Evolutionary conservation across 1,140 invertebrate species (phyloP), one percentile per base, ranked within the genome.

Genomic region (Pachyrhynchus sulphureomaculatus): DNA sequence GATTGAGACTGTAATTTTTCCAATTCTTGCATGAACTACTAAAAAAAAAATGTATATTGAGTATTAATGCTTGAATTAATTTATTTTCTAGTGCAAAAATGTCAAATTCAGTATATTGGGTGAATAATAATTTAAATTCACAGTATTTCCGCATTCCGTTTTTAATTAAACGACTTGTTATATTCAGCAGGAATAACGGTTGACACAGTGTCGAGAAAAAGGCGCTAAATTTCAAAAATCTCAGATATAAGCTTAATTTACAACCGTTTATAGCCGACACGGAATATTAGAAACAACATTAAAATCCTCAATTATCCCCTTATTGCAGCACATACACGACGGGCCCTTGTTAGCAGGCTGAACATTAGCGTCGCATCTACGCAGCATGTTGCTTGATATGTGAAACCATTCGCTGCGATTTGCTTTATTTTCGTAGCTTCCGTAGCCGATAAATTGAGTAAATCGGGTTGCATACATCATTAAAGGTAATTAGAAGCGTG

Each of bases 391-490:
- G 53, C 60, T 54, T 62, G 60, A 62, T 62, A 62, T 62, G 60
- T 62, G 60, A 62, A 55, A 55, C 60, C 53, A 62, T 62, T 62
- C 60, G 52, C 53, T 44, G 34, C 51, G 60, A 62, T 62, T 62
- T 56, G 53, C 60, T 62, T 62, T 62, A 62, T 62, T 62, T 62
- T 61, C 58, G 32, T 24, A 13, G 34, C 51, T 36, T 55, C 48
- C 60, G 44, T 42, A 34, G 51, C 60, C 60, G 52, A 62, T 62
- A 62, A 62, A 62, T 62, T 56, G 60, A 62, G 32, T 51, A 51
- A 61, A 61, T 52, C 58, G 29, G 58, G 58, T 56, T 56, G 52
- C 60, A 62, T 62, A 62, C 51, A 62, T 62, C 60, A 62, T 62
- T 62, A 62, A 62, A 62, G 44, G 60, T 56, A 62, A 62, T 62